Conservation (phyloP, 1,140 invertebrate species). For the Dermatophagoides farinae region DNA sequence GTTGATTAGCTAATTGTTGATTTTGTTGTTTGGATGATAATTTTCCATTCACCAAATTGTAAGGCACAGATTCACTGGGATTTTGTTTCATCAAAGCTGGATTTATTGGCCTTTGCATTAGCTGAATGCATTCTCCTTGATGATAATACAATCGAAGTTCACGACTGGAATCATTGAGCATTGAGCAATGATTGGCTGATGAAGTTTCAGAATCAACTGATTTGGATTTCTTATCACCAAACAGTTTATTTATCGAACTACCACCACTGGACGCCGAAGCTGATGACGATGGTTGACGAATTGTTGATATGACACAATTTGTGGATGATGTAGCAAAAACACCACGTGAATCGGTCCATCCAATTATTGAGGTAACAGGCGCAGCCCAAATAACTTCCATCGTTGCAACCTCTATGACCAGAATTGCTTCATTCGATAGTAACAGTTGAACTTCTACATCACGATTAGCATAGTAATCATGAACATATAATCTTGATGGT, state of each 20-base stretch:
- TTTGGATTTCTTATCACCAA: background rate
- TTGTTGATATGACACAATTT: background rate
- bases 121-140: conserved; percentile 15
- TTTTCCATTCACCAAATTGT: background rate
- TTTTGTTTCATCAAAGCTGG: background rate
- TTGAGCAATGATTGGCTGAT: background rate
- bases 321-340: conserved; percentile 1
- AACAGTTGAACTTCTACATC: background rate
- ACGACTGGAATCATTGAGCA: background rate
- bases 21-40: too few relatives aligned
- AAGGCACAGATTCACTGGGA: background rate
- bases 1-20: background rate
- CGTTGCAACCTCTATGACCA: conserved; percentile 11
- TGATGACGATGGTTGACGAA: background rate
- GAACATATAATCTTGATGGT: background rate
- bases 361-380: conserved; percentile 14
- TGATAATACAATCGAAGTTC: conserved; percentile 13
- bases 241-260: background rate
- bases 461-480: background rate
- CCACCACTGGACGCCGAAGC: background rate
- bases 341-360: conserved; percentile 12
- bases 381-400: conserved; percentile 11
- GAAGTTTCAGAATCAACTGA: background rate
- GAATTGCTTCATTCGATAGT: conserved; percentile 19
- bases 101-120: background rate